These are phyloP conservation scores for Parambassis ranga DNA, from an alignment of 2,797 vertebrate genomes.

Conservation along the genomic window DNA sequence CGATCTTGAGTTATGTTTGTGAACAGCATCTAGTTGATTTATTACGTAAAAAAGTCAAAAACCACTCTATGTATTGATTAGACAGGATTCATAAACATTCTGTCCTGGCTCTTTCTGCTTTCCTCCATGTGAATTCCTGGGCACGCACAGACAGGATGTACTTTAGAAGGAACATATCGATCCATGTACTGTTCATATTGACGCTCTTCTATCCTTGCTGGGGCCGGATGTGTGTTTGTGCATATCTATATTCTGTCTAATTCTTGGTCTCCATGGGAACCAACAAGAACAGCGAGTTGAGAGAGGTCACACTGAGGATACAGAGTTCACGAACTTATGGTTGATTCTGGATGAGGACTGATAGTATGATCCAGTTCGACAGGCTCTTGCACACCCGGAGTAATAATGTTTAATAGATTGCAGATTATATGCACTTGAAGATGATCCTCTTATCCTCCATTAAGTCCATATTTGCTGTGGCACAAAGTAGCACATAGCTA, in stretches of 20 bases:
- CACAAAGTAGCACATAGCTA: conserved; percentile 40
- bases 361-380: too few species aligned
- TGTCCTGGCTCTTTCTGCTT: neutral
- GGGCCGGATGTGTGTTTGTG: conserved; percentile 16
- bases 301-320: neutral
- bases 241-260: conserved; percentile 27
- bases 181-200: conserved; percentile 3
- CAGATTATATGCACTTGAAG: conserved; percentile 45
- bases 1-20: neutral
- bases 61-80: neutral
- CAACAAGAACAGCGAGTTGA: neutral
- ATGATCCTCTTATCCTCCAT: conserved; percentile 56
- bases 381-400: conserved; percentile 2
- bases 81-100: neutral
- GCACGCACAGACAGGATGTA: conserved; percentile 1
- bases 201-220: conserved; percentile 7
- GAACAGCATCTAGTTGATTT: neutral
- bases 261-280: conserved; percentile 19
- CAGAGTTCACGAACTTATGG: neutral
- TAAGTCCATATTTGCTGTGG: conserved; percentile 49
- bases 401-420: conserved; percentile 44
- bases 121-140: neutral
- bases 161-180: conserved; percentile 7
- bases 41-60: neutral
- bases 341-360: too few species aligned